Evolutionary conservation across 2,888 invertebrate genomes (phyloP).

Genomic region (Malachius bipustulatus): DNA sequence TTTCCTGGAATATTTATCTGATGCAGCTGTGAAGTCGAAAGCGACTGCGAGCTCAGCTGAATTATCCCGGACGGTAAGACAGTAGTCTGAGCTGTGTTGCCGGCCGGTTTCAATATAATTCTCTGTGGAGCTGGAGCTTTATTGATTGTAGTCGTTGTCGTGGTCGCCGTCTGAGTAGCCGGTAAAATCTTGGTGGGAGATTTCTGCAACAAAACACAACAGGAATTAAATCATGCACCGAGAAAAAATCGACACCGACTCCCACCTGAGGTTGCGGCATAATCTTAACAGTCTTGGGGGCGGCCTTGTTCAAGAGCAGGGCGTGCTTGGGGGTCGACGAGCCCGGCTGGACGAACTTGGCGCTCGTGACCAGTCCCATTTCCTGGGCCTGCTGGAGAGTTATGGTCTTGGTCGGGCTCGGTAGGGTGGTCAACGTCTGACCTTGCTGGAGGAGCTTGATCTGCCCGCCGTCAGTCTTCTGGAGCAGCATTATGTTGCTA

Average conservation of each 20-base stretch:
- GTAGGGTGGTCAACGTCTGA: conserved; percentile 22
- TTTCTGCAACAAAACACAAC: conserved; percentile 36
- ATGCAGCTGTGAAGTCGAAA: conserved; percentile 46
- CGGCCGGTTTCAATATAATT: conserved; percentile 42
- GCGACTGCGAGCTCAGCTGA: conserved; percentile 31
- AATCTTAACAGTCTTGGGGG: conserved; percentile 31
- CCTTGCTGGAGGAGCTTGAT: conserved; percentile 9
- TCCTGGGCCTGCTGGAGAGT: conserved; percentile 53
- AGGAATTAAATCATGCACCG: neutral
- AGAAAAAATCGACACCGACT: no score
- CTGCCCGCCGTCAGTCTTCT: conserved; percentile 17
- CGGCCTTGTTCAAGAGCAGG: conserved; percentile 30
- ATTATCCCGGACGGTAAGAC: conserved; percentile 34
- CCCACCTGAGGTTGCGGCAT: no score
- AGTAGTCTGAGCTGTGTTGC: conserved; percentile 35
- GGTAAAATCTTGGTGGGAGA: conserved; percentile 61
- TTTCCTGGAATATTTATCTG: conserved; percentile 61
- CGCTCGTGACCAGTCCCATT: conserved; percentile 43
- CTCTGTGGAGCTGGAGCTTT: conserved; percentile 39
- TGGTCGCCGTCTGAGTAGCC: conserved; percentile 44
- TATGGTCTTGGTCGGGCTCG: conserved; percentile 46
- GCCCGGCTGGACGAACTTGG: conserved; percentile 37
- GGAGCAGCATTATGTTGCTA: conserved; percentile 28
- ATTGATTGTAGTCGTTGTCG: conserved; percentile 28
- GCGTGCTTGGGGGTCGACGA: conserved; percentile 37